A percentile compares a stretch with the other conserved stretches of the same genome.
Evolutionary conservation across 2,113 vertebrate genomes (phyloP).

Genomic region (Heptranchias perlo): DNA sequence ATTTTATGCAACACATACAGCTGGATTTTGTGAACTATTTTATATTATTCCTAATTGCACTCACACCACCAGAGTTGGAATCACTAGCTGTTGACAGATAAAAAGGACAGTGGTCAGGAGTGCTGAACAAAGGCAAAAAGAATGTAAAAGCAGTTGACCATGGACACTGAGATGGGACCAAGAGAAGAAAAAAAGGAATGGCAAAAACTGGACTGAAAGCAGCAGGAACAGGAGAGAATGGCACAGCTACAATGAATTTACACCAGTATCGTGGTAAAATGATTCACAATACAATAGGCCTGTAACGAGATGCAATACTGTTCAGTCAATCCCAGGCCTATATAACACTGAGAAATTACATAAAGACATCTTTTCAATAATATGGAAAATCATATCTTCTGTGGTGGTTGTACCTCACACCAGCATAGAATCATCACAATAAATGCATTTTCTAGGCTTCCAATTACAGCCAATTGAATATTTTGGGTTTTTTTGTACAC

Average conservation of each 20-base stretch:
- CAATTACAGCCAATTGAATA: not conserved
- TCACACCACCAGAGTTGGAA: not conserved
- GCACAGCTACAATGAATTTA: not conserved
- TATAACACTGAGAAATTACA: not conserved
- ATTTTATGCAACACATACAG: slow-evolving; percentile 10
- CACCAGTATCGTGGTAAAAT: not conserved
- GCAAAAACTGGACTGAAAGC: not conserved
- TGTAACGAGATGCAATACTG: not conserved
- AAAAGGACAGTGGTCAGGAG: not conserved
- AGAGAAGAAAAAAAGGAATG: not conserved
- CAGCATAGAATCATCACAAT: not conserved
- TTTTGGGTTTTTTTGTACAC: not conserved
- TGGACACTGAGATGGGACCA: not conserved
- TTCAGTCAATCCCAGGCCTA: not conserved
- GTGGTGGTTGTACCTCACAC: not conserved
- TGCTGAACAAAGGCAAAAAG: not conserved
- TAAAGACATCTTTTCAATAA: not conserved
- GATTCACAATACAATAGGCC: not conserved
- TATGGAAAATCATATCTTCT: not conserved
- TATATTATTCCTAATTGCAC: not conserved
- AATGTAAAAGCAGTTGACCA: not conserved
- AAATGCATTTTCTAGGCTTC: not conserved
- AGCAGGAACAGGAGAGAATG: not conserved
- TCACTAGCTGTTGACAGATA: not conserved
- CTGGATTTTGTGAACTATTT: slow-evolving; percentile 21